Base-by-base conservation (phyloP, 2,797 vertebrate species). In the Ceyx erithaca region DNA sequence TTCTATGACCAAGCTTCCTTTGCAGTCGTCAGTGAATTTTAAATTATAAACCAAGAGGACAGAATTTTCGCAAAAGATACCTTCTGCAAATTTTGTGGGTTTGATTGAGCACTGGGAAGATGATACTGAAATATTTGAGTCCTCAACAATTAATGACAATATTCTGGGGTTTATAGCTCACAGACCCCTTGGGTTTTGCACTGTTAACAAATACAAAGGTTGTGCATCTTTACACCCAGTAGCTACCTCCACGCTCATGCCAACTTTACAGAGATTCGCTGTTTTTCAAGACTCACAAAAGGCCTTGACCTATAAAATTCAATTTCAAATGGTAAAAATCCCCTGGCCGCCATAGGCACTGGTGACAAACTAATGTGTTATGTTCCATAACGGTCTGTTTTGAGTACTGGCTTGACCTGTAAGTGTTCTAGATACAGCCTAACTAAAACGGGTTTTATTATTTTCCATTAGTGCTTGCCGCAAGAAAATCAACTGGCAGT, bases 361-460 rank as follows among this genome's bases (percentile, higher is more conserved):
- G 88, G 96, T 95, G 96, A 97, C 82, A 87, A 95, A 92, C 93
- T 93, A 97, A 97, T 93, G 85, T 87, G 92, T 92, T 97, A 85
- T 92, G 95, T 91, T 97, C 96, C 80, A 59, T 96, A 97, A 95
- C 73, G 20, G 89, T 96, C 96, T 97, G 95, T 85, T 97, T 93
- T 93, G 96, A 97, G 94, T 87, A 92, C 58, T 95, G 96, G 89
- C 94, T 96, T 98, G 97, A 97, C 96, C 97, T 97, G 95, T 96
- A 96, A 96, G 93, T 93, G 96, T 96, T 97, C 95, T 96, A 96
- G 95, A 97, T 96, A 94, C 86, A 91, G 93, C 84, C 95, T 95
- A 95, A 97, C 89, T 91, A 97, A 98, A 97, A 96, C 95, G 86
- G 94, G 89, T 95, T 98, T 98, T 97, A 98, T 98, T 97, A 95